A percentile compares a stretch with the other conserved stretches of the same genome.
Evolutionary conservation across 2,797 vertebrate species (phyloP).

Genomic region (Poeciliopsis infans): DNA sequence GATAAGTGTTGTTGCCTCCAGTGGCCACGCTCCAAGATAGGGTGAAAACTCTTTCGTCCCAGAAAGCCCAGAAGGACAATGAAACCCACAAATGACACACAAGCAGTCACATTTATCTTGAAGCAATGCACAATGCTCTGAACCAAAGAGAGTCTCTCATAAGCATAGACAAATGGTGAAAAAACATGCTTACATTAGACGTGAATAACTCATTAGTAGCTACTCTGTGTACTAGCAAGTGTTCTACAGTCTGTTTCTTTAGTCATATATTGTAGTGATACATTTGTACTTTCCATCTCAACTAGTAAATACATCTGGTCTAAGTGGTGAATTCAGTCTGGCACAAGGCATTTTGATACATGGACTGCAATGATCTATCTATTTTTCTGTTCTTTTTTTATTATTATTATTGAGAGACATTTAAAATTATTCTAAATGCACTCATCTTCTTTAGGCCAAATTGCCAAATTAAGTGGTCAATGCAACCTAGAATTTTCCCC

Average conservation of each 20-base stretch:
- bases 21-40: neutral
- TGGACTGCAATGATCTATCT: neutral
- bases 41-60: neutral
- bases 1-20: constrained; percentile 15
- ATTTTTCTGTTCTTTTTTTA: neutral
- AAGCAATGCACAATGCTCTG: constrained; percentile 4
- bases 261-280: neutral
- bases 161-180: neutral
- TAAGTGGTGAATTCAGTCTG: neutral
- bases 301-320: neutral
- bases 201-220: neutral
- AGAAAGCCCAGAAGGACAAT: neutral
- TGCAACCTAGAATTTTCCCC: neutral
- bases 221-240: neutral
- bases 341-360: neutral
- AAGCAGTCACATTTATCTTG: neutral
- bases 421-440: neutral
- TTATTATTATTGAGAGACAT: neutral
- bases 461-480: neutral
- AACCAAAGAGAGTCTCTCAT: too few relatives aligned
- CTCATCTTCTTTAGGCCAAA: neutral
- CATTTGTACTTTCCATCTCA: neutral
- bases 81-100: constrained; percentile 10
- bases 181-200: neutral
- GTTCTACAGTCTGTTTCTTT: too few relatives aligned